A percentile compares a stretch with the other conserved stretches of the same genome.
These are phyloP conservation scores for Hippopotamyrus pictus DNA, from an alignment of 2,797 vertebrate genomes.

Conservation along the genomic window DNA sequence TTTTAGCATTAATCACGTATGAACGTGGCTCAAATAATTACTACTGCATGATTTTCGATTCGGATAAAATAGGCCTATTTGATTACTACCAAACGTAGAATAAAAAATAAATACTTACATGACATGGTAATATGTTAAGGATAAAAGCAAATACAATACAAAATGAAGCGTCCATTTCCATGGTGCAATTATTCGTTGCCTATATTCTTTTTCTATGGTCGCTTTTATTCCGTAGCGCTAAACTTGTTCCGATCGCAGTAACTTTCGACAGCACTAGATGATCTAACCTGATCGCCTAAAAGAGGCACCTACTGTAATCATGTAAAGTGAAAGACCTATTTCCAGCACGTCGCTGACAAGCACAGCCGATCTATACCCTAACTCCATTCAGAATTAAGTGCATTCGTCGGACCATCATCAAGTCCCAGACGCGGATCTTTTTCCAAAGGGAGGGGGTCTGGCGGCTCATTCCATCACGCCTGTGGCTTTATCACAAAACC, in stretches of 20 bases:
- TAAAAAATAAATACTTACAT: constrained; percentile 15
- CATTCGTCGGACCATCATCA: constrained; percentile 9
- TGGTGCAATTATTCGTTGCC: neutral
- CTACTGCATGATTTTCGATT: neutral
- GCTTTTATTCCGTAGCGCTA: neutral
- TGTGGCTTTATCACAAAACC: neutral
- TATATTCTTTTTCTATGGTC: neutral
- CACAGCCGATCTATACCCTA: neutral
- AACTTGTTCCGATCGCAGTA: neutral
- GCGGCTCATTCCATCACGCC: neutral
- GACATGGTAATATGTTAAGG: neutral
- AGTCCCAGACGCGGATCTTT: neutral
- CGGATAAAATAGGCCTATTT: neutral
- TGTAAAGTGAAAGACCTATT: neutral
- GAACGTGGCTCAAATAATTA: neutral
- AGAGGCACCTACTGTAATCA: neutral
- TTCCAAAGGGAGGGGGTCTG: neutral
- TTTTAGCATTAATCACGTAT: neutral
- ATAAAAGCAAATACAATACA: constrained; percentile 11
- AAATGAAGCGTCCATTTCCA: constrained; percentile 11
- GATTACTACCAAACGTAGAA: neutral
- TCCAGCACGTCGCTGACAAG: neutral
- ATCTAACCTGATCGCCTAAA: neutral
- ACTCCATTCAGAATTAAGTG: constrained; percentile 19
- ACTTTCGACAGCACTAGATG: neutral